Evolutionary conservation across 2,888 invertebrate genomes (phyloP), one percentile per base, ranked within the genome.

Genomic region (Platycheirus rosarum): DNA sequence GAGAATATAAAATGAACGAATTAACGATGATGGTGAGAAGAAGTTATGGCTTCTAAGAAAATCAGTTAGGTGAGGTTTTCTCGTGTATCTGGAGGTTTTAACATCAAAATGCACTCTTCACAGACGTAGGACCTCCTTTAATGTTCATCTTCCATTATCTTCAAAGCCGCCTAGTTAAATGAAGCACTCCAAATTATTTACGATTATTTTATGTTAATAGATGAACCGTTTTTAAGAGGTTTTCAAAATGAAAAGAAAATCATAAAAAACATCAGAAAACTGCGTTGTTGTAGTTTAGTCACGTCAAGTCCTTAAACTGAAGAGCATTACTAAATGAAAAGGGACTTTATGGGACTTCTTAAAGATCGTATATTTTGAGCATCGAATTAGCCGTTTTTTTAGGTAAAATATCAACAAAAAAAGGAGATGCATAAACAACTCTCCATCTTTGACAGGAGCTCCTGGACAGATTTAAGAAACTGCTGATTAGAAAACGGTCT

Each of bases 171-270:
- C 48, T 75, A 35, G 60, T 53, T 60, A 70, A 44, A 63, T 68
- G 48, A 32, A 46, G 44, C 51, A 82, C 69, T 77, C 49, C 42
- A 82, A 71, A 68, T 82, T 66, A 82, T 82, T 82, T 82, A 82
- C 82, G 82, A 82, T 77, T 71, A 37, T 73, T 82, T 82, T 82
- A 82, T 82, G 82, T 18, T 57, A 82, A 82, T 77, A 35, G 44
- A 51, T 23, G 48, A 8, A 48, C 8, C 6, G 7, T 23, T 11
- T 60, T 16, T 20, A 42, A 26, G 57, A 60, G 26, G 23, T 40
- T 26, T 57, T 57, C 7, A 32, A n/a, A 32, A 32, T 2, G 23
- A 32, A 32, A 32, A 7, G 8, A 32, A 7, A 32, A 4, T 32
- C 1, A 1, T 1, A 7, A 32, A 8, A 32, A 32, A 8, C 8